Conservation (phyloP, 1,140 invertebrate genomes). For the Ditylenchus dipsaci region DNA sequence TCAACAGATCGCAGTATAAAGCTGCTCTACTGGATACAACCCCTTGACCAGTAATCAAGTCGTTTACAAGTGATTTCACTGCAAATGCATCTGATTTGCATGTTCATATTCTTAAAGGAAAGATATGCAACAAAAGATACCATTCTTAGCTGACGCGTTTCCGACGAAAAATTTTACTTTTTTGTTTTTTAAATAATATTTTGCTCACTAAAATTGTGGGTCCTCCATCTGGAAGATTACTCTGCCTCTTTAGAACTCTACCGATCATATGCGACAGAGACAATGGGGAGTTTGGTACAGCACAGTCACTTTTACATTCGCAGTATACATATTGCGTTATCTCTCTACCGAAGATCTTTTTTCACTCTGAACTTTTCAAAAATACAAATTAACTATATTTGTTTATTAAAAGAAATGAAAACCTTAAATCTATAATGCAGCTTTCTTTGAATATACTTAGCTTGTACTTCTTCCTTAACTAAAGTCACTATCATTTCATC, state of each 20-base stretch:
- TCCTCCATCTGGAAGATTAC: conserved; percentile 15
- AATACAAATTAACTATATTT: background rate
- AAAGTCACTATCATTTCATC: conserved; percentile 41
- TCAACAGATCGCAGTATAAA: conserved; percentile 63
- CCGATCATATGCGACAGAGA: conserved; percentile 47
- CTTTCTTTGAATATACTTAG: conserved; percentile 34
- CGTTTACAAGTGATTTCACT: conserved; percentile 63
- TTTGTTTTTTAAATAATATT: background rate
- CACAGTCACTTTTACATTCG: conserved; percentile 30
- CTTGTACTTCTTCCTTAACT: conserved; percentile 20
- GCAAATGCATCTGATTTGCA: conserved; percentile 61
- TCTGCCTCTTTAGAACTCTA: conserved; percentile 48
- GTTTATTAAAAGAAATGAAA: too few species aligned
- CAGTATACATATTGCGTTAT: conserved; percentile 38
- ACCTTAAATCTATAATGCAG: conserved; percentile 48
- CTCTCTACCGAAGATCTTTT: conserved; percentile 31
- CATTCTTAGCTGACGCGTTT: conserved; percentile 61
- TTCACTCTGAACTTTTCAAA: conserved; percentile 14
- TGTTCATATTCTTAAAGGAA: conserved; percentile 60
- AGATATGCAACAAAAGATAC: conserved; percentile 59
- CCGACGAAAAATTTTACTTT: conserved; percentile 15
- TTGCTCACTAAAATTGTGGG: conserved; percentile 6
- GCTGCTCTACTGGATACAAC: conserved; percentile 62
- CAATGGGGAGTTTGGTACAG: conserved; percentile 30
- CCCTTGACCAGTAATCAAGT: conserved; percentile 61